Conservation (phyloP, 2,888 invertebrate species). For the Pardosa pseudoannulata region DNA sequence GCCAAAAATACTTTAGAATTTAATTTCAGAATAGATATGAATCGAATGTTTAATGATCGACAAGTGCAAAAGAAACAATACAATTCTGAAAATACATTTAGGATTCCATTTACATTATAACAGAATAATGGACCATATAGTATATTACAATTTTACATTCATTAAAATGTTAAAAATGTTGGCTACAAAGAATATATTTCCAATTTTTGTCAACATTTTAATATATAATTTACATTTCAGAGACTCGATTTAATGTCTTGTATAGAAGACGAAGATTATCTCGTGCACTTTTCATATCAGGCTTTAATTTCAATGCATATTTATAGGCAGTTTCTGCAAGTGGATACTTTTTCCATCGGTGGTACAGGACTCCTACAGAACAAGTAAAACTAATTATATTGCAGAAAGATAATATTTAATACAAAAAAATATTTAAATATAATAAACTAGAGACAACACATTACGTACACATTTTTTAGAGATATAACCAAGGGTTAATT, state of each 20-base stretch:
- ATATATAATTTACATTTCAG: neutral
- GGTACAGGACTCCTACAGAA: slow-evolving; percentile 90
- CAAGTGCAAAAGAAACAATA: neutral
- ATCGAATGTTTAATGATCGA: neutral
- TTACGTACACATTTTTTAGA: no score
- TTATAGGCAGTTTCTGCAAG: slow-evolving; percentile 86
- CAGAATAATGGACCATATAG: neutral
- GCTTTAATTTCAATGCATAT: slow-evolving; percentile 85
- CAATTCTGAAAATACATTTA: slow-evolving; percentile 6
- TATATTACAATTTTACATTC: neutral
- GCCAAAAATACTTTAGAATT: neutral
- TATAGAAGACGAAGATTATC: slow-evolving; percentile 70
- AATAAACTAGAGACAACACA: no score
- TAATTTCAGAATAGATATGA: neutral
- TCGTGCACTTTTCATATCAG: slow-evolving; percentile 76
- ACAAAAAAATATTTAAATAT: no score
- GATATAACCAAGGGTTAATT: no score
- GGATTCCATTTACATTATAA: neutral
- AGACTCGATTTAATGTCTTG: slow-evolving; percentile 60
- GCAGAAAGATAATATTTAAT: no score
- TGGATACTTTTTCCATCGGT: slow-evolving; percentile 89
- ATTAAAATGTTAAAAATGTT: neutral
- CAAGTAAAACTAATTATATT: no score
- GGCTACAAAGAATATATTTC: neutral
- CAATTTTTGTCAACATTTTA: neutral